Percentiles rank a stretch among this genome's conserved stretches.
These are phyloP conservation scores for Pelodiscus sinensis DNA, from an alignment of 2,113 vertebrate genomes.

Conservation along the genomic window DNA sequence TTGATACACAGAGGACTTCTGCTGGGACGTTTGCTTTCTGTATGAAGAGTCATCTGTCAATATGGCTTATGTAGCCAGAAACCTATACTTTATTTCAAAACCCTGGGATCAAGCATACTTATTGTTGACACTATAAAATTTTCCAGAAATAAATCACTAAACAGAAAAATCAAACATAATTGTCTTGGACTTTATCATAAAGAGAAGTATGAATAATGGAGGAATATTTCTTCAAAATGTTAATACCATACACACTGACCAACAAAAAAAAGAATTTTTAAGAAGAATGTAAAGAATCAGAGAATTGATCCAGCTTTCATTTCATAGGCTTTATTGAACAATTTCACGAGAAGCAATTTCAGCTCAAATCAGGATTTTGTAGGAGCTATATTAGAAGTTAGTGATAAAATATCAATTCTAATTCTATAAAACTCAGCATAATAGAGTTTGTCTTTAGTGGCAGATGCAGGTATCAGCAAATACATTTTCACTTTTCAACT, in stretches of 20 bases:
- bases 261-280: not conserved
- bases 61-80: conserved; percentile 1
- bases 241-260: conserved; percentile 40
- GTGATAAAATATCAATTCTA: not conserved
- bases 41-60: conserved; percentile 11
- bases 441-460: conserved; percentile 22
- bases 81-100: conserved; percentile 20
- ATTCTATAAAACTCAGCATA: not conserved
- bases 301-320: conserved; percentile 7
- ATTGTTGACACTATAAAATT: conserved; percentile 36
- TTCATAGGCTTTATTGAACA: not conserved
- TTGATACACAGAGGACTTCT: not conserved
- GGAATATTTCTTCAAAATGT: conserved; percentile 49
- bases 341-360: not conserved
- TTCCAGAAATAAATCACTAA: conserved; percentile 39
- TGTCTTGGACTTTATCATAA: conserved; percentile 61
- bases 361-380: not conserved
- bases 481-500: conserved; percentile 46
- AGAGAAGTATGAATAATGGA: conserved; percentile 49
- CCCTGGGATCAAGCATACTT: conserved; percentile 34
- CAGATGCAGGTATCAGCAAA: conserved; percentile 36
- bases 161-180: conserved; percentile 52
- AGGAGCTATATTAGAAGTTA: not conserved
- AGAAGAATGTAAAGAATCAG: not conserved
- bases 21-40: not conserved